Evolutionary conservation across 2,797 vertebrate species (phyloP), one percentile per base, ranked within the genome.

Genomic region (Neomorphus geoffroyi): DNA sequence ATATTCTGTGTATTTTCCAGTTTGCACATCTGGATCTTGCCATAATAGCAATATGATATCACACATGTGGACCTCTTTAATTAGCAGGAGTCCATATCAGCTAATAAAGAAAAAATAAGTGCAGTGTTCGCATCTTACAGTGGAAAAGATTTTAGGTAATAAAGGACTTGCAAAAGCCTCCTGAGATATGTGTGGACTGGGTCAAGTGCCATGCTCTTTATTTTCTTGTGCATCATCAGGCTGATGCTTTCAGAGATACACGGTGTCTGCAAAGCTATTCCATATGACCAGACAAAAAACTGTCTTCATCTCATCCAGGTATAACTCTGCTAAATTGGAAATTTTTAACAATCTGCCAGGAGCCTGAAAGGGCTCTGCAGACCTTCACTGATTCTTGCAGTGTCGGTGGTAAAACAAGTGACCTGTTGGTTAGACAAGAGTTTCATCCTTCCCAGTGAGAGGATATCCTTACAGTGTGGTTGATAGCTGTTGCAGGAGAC

Each of bases 131-230:
- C 72, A 46, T 70, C 10, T 8, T 7, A 10, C 1, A 6, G 4
- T 24, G 30, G 21, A 37, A 56, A n/a, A 70, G 19, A 32, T 32
- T n/a, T 64, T 0, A 0, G 17, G 27, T 35, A 2, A 19, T 15
- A 18, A 57, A 51, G 18, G 39, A 12, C 37, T n/a, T 61, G 27
- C 28, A 48, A 19, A 66, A 88, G 12, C 48, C 46, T 87, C 16
- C 15, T 27, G 50, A 39, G 35, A 65, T 58, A 7, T 1, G 2
- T 8, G 5, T 12, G 46, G 32, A 3, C 15, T 32, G 21, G 18
- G 8, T 50, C 24, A 32, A 18, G 35, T 13, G 41, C 57, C 0
- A 0, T 4, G 12, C 8, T 45, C 10, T 51, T 78, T 53, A 2
- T n/a, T 54, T 9, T 5, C 5, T 33, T 51, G 26, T 33, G 13